These are phyloP conservation scores for Habroteleia sp. DNA, from an alignment of 2,888 invertebrate genomes.

Conservation along the genomic window DNA sequence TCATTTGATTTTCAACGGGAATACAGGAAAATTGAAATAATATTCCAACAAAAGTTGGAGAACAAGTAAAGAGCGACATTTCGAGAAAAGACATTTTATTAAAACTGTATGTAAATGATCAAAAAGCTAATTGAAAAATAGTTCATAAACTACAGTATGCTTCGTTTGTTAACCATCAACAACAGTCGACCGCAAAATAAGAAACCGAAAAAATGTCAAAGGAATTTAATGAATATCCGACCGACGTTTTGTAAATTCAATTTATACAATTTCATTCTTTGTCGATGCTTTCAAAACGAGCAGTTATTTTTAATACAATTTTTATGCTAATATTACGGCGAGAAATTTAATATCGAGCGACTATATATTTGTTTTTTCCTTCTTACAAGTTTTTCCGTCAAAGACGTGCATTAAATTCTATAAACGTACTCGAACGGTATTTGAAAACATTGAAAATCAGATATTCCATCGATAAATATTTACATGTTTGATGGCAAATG, in stretches of 20 bases:
- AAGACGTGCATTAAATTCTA: too few species aligned
- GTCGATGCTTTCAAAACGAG: neutral
- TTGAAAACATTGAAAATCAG: too few species aligned
- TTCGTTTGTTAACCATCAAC: constrained; percentile 23
- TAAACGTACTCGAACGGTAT: too few species aligned
- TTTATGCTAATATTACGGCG: too few species aligned
- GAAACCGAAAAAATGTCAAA: constrained; percentile 21
- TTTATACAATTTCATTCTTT: constrained; percentile 3
- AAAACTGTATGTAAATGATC: constrained; percentile 21
- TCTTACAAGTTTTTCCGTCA: too few species aligned
- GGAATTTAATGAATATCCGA: constrained; percentile 15
- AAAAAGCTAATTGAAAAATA: constrained; percentile 33
- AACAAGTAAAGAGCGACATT: constrained; percentile 16
- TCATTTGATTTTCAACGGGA: constrained; percentile 24
- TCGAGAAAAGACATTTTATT: constrained; percentile 17
- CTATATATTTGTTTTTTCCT: too few species aligned
- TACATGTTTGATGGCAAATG: too few species aligned
- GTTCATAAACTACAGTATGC: constrained; percentile 4
- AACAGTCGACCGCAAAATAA: constrained; percentile 8
- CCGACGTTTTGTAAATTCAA: constrained; percentile 7
- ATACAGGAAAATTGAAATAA: constrained; percentile 29
- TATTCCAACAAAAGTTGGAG: constrained; percentile 22
- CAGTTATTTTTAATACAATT: constrained; percentile 2
- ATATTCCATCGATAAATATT: too few species aligned
- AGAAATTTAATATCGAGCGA: too few species aligned